Evolutionary conservation across 30 jellyfish, hydroid and myxozoan genomes (phyloP), one percentile per base, ranked within the genome.

Genomic region (Aurelia sp.): DNA sequence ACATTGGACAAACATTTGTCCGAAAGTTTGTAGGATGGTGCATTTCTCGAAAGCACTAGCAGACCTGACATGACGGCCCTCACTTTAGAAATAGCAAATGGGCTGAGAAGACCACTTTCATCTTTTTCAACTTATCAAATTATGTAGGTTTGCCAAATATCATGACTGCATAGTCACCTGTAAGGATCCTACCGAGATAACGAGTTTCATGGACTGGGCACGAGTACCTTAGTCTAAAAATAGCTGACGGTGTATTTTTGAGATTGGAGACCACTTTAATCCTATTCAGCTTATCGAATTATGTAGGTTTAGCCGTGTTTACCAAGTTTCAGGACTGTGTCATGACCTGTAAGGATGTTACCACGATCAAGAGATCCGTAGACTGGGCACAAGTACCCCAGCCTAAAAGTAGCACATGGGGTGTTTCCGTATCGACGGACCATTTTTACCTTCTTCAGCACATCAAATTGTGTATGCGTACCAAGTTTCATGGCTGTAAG

Each of bases 141-240:
- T 27, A 27, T 27, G 33, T 27, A 27, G 33, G 33, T 27, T 27
- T 27, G 33, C 33, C 33, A 27, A 27, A 27, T 27, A 2, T 27
- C 33, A 27, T 27, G 33, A 27, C 33, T 27, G 33, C 33, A 27
- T 27, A 27, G 2, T 2, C 33, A 27, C 2, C 33, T 27, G 33
- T 27, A n/a, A n/a, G n/a, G n/a, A 27, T 27, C 33, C 33, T 27
- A 27, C 33, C 33, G 2, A 27, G 33, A 27, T 27, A 27, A 27
- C 2, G 33, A 27, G 33, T 27, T 27, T 27, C 33, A 27, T 27
- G 33, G 33, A 68, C 80, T 68, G 80, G 80, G 80, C 16, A 24
- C 80, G 57, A 68, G 55, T 20, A 68, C 80, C 57, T 33, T 31
- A 68, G 76, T 55, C 50, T 15, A 74, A 55, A 2, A 74, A 35